Percentiles rank a stretch among this genome's conserved stretches.
phyloP scores from a whole-genome alignment of 2,888 invertebrate species.

The Plebejus argus region DNA sequence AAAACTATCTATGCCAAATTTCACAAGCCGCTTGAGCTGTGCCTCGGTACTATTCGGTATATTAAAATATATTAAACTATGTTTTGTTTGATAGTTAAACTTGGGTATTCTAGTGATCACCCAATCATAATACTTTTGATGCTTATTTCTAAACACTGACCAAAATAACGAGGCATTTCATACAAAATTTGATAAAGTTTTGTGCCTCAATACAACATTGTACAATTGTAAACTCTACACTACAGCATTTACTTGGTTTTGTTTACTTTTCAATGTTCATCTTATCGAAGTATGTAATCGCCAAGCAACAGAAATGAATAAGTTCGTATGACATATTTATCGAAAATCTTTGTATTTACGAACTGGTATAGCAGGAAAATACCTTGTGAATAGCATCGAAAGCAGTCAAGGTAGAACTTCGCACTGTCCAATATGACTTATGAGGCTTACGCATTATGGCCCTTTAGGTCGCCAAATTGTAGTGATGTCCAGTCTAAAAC shows the following conservation, averaged over 20 bases:
- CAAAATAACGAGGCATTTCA: neutral
- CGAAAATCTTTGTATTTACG: slow-evolving; percentile 14
- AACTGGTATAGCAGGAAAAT: slow-evolving; percentile 18
- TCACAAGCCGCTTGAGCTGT: neutral
- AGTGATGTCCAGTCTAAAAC: neutral
- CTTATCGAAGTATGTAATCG: neutral
- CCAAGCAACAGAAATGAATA: neutral
- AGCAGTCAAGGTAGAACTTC: slow-evolving; percentile 29
- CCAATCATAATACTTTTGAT: neutral
- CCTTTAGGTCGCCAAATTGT: neutral
- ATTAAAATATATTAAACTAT: neutral
- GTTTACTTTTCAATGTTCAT: neutral
- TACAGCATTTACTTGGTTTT: neutral
- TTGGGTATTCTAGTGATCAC: neutral
- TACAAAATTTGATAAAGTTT: neutral
- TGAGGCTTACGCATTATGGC: neutral
- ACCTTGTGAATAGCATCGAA: slow-evolving; percentile 27
- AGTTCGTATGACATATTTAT: neutral
- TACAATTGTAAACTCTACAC: neutral
- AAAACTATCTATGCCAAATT: slow-evolving; percentile 27
- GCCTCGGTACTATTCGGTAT: neutral
- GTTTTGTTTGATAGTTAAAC: neutral
- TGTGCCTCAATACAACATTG: neutral
- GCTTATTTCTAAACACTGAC: neutral
- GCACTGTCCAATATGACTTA: neutral